A percentile compares a stretch with the other conserved stretches of the same genome.
Conservation (phyloP, 53 echinoderm and acorn worm genomes). For the Paracentrotus lividus region DNA sequence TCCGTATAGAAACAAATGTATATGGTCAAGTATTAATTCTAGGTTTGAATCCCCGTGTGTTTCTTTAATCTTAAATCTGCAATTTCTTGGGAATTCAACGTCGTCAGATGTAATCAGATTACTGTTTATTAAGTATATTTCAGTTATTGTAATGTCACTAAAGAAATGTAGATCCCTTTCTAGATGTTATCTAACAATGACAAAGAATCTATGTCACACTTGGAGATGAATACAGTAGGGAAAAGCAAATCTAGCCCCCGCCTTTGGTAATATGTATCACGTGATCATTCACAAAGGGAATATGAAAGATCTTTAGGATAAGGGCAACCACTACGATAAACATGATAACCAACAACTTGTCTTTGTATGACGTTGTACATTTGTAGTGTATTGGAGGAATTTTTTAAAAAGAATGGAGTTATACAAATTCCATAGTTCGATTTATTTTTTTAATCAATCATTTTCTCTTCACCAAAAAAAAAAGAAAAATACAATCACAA, state of each 20-base stretch:
- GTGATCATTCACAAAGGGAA: constrained; percentile 1
- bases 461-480: no score
- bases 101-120: constrained; percentile 34
- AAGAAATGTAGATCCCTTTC: constrained; percentile 19
- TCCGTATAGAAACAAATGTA: neutral
- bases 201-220: neutral
- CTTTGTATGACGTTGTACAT: neutral
- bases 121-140: neutral
- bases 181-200: constrained; percentile 30
- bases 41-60: neutral
- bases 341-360: neutral
- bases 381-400: no score
- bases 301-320: constrained; percentile 6
- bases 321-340: neutral
- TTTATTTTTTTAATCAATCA: no score
- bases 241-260: neutral
- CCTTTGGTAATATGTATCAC: neutral
- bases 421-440: no score
- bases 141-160: constrained; percentile 31
- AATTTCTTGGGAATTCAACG: constrained; percentile 13
- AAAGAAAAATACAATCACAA: no score
- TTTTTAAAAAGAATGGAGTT: no score
- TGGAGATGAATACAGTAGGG: neutral
- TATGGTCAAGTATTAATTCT: neutral
- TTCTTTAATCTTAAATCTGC: constrained; percentile 3